Evolutionary conservation across 92 coral and sea anemone genomes (phyloP), one percentile per base, ranked within the genome.

Genomic region (Siderastrea radians): DNA sequence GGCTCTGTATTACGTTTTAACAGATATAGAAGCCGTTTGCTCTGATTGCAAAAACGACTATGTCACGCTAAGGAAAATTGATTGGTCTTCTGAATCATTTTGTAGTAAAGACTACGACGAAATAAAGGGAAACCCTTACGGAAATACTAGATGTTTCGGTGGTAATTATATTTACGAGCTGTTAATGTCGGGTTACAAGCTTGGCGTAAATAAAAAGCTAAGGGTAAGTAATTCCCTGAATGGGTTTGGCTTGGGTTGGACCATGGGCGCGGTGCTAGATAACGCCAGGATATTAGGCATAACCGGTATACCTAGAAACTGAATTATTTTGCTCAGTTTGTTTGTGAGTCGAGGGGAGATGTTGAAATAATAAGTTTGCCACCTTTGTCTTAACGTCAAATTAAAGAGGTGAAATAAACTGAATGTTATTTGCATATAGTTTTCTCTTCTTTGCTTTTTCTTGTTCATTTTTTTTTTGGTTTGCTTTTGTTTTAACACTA

Each of bases 201-300:
- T 76, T 3, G 53, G 58, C 5, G 7, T 11, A 0, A 45, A 43
- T 50, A 83, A 83, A 16, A 77, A 38, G 68, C 46, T 89, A 16
- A 48, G 47, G 6, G 82, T 75, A 45, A 89, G 63, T 16, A 49
- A 8, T 6, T 26, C 46, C 3, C 71, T 89, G 7, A 78, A 78
- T 49, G 93, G 93, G 2, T 78, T 89, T 66, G 89, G 84, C 38
- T 52, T 89, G 26, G 68, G 85, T 62, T 89, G 93, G 93, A 57
- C 89, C 65, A 50, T 89, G 0, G 93, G 93, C 3, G 93, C 93
- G 1, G 57, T 78, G 68, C 38, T 26, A 26, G 38, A 26, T 26
- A 26, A 26, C 38, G 38, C 38, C 38, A 26, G 38, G 38, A 26
- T 26, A 26, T 26, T 26, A 26, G 38, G 38, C 38, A 26, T 26